A percentile compares a stretch with the other conserved stretches of the same genome.
Conservation (phyloP, 2,797 vertebrate species). For the Gymnoscopelus braueri region DNA sequence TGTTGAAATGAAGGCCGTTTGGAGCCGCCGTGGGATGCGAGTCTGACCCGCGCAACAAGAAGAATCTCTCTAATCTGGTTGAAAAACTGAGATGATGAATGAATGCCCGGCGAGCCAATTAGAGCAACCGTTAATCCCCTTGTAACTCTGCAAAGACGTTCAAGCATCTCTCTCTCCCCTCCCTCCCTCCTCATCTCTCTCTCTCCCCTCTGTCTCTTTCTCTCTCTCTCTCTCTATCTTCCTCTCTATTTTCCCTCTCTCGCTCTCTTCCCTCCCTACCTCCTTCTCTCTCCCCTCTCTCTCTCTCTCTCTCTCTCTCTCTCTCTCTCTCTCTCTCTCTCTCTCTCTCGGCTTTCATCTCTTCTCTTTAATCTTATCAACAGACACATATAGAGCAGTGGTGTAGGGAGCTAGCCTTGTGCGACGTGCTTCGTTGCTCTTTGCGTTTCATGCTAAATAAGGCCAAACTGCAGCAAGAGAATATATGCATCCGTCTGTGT, state of each 20-base stretch:
- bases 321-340: no score
- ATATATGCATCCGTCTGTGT: no score
- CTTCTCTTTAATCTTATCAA: constrained; percentile 75
- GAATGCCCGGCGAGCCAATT: constrained; percentile 77
- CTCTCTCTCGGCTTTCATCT: constrained; percentile 39
- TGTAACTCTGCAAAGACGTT: constrained; percentile 64
- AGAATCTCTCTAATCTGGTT: constrained; percentile 66
- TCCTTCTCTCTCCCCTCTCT: constrained; percentile 66
- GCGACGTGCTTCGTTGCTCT: constrained; percentile 61
- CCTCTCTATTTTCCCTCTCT: constrained; percentile 62
- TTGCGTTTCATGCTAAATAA: constrained; percentile 56
- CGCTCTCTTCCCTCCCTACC: constrained; percentile 53
- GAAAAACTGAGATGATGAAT: constrained; percentile 39
- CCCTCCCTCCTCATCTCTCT: constrained; percentile 50
- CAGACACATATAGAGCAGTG: constrained; percentile 57
- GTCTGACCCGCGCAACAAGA: no score
- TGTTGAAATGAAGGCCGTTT: no score
- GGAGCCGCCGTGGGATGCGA: no score
- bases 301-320: no score
- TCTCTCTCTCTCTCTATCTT: constrained; percentile 54
- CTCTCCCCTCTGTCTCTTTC: constrained; percentile 44
- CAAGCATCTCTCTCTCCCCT: constrained; percentile 50
- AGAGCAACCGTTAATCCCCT: constrained; percentile 73
- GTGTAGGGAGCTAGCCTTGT: constrained; percentile 54
- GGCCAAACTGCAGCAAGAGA: constrained; percentile 50